These are phyloP conservation scores for Trachemys scripta DNA, from an alignment of 2,113 vertebrate species.

Conservation along the genomic window DNA sequence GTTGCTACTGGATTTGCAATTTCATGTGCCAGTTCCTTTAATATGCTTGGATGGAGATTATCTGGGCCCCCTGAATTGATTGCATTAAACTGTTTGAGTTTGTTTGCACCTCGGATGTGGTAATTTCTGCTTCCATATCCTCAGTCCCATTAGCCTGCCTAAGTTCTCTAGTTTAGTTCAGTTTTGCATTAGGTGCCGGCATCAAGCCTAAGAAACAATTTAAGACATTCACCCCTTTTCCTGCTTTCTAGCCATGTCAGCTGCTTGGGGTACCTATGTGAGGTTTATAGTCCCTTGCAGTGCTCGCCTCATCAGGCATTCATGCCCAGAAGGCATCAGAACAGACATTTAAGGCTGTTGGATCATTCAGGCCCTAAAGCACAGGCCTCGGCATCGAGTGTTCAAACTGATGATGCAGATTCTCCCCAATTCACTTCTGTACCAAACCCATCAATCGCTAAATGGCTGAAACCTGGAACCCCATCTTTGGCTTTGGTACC, in stretches of 20 bases:
- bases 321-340: background rate
- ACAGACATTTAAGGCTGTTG: background rate
- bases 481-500: background rate
- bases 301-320: background rate
- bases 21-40: no score
- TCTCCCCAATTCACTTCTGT: background rate
- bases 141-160: no score
- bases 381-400: background rate
- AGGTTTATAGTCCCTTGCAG: background rate
- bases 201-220: conserved; percentile 15
- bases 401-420: background rate
- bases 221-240: conserved; percentile 1
- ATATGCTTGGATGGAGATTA: no score
- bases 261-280: background rate
- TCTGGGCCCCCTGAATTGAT: no score
- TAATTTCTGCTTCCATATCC: no score
- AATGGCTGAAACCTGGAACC: background rate
- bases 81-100: no score
- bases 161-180: no score
- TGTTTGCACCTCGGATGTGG: no score
- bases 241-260: background rate
- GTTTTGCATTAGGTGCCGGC: background rate
- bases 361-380: background rate
- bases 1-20: no score
- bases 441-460: background rate